Conservation (phyloP, 1,140 invertebrate species). For the Drosophila simulans region DNA sequence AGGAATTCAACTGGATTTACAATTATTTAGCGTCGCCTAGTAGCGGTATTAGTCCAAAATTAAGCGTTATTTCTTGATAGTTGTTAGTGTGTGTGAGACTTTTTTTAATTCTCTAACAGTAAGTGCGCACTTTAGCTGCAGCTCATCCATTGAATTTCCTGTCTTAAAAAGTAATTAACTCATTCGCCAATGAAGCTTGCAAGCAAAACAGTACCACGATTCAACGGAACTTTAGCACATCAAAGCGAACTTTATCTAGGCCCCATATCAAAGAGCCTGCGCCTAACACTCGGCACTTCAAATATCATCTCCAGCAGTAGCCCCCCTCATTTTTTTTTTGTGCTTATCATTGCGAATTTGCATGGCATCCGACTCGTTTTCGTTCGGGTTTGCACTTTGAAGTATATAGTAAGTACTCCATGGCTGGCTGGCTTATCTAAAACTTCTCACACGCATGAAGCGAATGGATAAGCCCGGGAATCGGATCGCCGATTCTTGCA, state of each 20-base stretch:
- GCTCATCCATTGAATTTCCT: not conserved
- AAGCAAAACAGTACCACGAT: not conserved
- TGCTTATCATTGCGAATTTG: slow-evolving; percentile 73
- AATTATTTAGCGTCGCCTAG: not conserved
- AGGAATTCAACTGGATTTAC: not conserved
- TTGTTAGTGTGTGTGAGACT: not conserved
- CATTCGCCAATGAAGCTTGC: not conserved
- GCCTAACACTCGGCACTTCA: slow-evolving; percentile 23
- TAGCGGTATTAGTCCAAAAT: too few species aligned
- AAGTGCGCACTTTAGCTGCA: too few species aligned
- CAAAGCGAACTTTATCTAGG: slow-evolving; percentile 57
- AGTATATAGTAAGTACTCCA: slow-evolving; percentile 45
- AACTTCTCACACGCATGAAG: slow-evolving; percentile 77
- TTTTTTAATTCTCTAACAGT: too few species aligned
- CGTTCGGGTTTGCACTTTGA: slow-evolving; percentile 53
- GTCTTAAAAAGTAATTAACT: slow-evolving; percentile 11
- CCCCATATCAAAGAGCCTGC: slow-evolving; percentile 44
- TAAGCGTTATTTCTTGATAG: not conserved
- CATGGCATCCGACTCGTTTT: slow-evolving; percentile 36
- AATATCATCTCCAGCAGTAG: not conserved
- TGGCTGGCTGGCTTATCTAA: slow-evolving; percentile 59
- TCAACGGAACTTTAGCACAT: slow-evolving; percentile 24
- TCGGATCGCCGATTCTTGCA: not conserved
- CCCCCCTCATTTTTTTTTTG: not conserved
- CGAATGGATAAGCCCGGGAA: slow-evolving; percentile 14